A percentile compares a stretch with the other conserved stretches of the same genome.
These are phyloP conservation scores for Acrobasis repandana DNA, from an alignment of 2,888 invertebrate species.

Conservation along the genomic window DNA sequence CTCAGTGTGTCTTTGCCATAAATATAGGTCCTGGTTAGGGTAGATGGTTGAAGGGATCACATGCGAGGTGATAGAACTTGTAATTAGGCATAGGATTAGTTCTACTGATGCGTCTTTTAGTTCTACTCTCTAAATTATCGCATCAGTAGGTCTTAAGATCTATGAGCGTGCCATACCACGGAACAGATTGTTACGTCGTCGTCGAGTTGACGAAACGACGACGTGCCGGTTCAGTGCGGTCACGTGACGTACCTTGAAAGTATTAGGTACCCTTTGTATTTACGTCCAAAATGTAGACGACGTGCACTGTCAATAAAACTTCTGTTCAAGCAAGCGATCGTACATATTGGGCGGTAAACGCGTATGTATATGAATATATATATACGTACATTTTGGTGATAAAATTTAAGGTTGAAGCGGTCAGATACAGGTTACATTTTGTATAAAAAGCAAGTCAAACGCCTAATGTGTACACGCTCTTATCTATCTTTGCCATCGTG, in stretches of 20 bases:
- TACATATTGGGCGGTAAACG: no score
- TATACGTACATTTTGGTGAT: no score
- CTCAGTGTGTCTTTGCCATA: neutral
- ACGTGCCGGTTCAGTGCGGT: slow-evolving; percentile 26
- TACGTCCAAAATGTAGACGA: slow-evolving; percentile 42
- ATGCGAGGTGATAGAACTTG: slow-evolving; percentile 57
- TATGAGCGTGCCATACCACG: slow-evolving; percentile 61
- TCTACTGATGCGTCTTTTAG: slow-evolving; percentile 32
- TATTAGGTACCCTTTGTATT: slow-evolving; percentile 46
- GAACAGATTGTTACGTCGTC: slow-evolving; percentile 24
- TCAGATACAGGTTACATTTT: no score
- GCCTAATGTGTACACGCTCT: no score
- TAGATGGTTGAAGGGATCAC: slow-evolving; percentile 78
- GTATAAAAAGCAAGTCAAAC: no score
- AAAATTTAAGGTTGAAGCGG: no score
- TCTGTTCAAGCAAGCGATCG: no score
- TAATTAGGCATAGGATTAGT: slow-evolving; percentile 41
- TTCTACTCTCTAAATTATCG: neutral
- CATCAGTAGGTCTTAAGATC: slow-evolving; percentile 33
- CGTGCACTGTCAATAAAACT: slow-evolving; percentile 8
- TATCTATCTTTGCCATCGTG: neutral
- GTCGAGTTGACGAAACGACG: slow-evolving; percentile 24
- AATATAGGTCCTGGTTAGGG: slow-evolving; percentile 52
- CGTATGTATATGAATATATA: no score
- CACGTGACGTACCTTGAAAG: slow-evolving; percentile 32